These are phyloP conservation scores for Nasonia oneida DNA, from an alignment of 2,888 invertebrate species.

Conservation along the genomic window DNA sequence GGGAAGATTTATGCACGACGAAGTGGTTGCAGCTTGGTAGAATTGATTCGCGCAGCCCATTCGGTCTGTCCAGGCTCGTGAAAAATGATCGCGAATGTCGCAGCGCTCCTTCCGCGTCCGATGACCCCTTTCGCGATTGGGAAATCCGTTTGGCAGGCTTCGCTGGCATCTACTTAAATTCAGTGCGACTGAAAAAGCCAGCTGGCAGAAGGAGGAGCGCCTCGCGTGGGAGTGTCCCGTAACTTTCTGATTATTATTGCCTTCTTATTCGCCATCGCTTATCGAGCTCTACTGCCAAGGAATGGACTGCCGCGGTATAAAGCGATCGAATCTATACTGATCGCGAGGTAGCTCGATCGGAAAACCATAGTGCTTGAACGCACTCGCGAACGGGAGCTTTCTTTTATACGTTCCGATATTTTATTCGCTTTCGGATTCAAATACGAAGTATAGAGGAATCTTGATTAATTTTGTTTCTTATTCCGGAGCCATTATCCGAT, in stretches of 20 bases:
- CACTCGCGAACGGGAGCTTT: not conserved
- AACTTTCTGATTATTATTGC: slow-evolving; percentile 1
- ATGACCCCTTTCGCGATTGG: not conserved
- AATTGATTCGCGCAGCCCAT: not conserved
- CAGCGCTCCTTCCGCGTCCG: not conserved
- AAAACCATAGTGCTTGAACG: not conserved
- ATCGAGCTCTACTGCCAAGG: not conserved
- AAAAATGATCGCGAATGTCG: slow-evolving; percentile 11
- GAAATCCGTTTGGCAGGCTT: not conserved
- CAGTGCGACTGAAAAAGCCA: not conserved
- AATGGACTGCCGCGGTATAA: not conserved
- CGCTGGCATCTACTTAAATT: slow-evolving; percentile 3
- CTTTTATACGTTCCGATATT: not conserved
- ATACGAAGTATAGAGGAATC: too few relatives aligned
- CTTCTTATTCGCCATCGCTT: not conserved
- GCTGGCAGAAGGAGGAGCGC: not conserved
- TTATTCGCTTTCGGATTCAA: too few relatives aligned
- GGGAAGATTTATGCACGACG: not conserved
- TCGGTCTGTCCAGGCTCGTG: not conserved
- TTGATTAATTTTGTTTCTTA: not conserved
- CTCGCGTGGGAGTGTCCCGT: not conserved
- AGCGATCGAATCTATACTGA: not conserved
- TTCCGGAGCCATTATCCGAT: not conserved
- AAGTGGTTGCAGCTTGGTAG: not conserved
- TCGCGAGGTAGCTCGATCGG: not conserved